Evolutionary conservation across 2,797 vertebrate species (phyloP), one percentile per base, ranked within the genome.

Genomic region (Merluccius polli): DNA sequence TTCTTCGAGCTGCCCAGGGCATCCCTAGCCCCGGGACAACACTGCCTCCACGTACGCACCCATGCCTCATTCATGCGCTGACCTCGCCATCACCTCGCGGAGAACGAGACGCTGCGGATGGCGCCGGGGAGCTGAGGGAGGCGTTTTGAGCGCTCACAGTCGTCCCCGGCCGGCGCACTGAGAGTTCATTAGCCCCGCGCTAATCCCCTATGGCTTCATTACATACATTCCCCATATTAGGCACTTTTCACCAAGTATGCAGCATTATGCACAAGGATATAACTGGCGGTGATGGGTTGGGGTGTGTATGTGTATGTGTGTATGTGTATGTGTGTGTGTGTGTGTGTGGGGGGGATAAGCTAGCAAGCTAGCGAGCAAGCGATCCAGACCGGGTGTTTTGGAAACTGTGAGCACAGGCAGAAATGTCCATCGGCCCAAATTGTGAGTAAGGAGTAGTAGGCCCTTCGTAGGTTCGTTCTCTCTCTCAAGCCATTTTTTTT

Each of bases 171-270:
- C 36, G 4, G 31, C 69, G 35, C n/a, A 41, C 59, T 70, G n/a
- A 27, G 63, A 72, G 72, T 77, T 80, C 78, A 77, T 80, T 80
- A 80, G 75, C 71, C 29, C 59, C 71, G 67, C 8, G 73, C 68
- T 48, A 21, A 65, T 76, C 36, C 69, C 72, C 76, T 36, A 35
- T 35, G 75, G 69, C 41, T 63, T 75, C 69, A 76, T 73, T 71
- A 73, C 72, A 76, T 70, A 48, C 72, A 48, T 38, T 70, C 16
- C 1, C 36, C 24, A 32, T 72, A 30, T 32, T 69, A 69, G 31
- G 67, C 35, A 52, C 35, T 65, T 69, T 70, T 69, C 67, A 18
- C 13, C 16, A 69, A 30, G 67, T 32, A 27, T 65, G 59, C 59
- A 65, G 2, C 59, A 24, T 65, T 65, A 65, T 65, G 59, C 59